Evolutionary conservation across 2,888 invertebrate species (phyloP), one percentile per base, ranked within the genome.

Genomic region (Trisateles emortualis): DNA sequence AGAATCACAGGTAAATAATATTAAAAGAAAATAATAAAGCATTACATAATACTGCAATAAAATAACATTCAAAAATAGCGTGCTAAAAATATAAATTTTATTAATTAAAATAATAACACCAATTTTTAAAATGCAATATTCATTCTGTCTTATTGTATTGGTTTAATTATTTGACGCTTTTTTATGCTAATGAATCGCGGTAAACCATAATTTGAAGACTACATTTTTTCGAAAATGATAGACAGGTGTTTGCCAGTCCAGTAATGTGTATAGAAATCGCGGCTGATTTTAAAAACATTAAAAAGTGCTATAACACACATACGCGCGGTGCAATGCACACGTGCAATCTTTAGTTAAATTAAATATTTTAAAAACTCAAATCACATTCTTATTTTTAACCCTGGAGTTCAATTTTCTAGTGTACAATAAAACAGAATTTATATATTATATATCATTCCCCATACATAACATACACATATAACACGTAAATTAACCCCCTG

Each of bases 401-500:
- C 33, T 14, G 13, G 3, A 2, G 6, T 36, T 8, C 5, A 13
- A 22, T 22, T 22, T 22, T 5, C 2, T 3, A 10, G 22, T n/a
- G 11, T 38, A 40, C 11, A 30, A 52, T 22, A 47, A 52, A 46
- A 52, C 52, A 52, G 47, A 52, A 52, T 40, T 29, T 22, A n/a
- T n/a, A n/a, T n/a, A n/a, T n/a, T n/a, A n/a, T 9, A 26, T 29
- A 14, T 8, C 17, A 51, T 19, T 47, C 46, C 39, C 17, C 44
- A 50, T 50, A 56, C 56, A 52, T 51, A 69, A 56, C 56, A 52
- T 51, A 69, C 59, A 68, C 35, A 69, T 59, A 54, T 26, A 57
- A 64, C 48, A 64, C 33, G 51, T 44, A 62, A 52, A 49, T 60
- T 58, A 62, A 64, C 59, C 64, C 64, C 60, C 59, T 64, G 51